Evolutionary conservation across 2,113 vertebrate genomes (phyloP), one percentile per base, ranked within the genome.

Genomic region (Nesoenas mayeri): DNA sequence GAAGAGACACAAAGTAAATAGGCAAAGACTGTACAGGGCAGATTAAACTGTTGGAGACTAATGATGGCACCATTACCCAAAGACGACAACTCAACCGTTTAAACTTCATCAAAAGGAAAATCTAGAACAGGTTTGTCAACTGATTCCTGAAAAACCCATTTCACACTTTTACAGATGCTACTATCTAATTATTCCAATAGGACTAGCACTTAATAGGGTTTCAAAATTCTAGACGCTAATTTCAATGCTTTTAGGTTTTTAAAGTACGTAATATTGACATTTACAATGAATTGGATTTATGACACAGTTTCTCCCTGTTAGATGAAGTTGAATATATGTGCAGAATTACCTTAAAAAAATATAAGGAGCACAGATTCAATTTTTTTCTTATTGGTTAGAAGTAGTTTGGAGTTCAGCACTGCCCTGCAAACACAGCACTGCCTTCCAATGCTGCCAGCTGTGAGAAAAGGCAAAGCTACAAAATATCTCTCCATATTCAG

Each of bases 61-160:
- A 94, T 79, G 92, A 47, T 85, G 89, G 29, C 8, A 1, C 58
- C 54, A 73, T 21, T 88, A 61, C 80, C 61, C 88, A 89, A 64
- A 81, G 77, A 69, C 1, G 34, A 69, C 85, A 72, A 65, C 79
- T 95, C 42, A 26, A 44, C 36, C 80, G 38, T 79, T 89, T 48
- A 58, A 36, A 13, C 17, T 47, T 38, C 58, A 80, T 36, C 84
- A 85, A 32, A 93, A 91, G 84, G 48, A 32, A 79, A 79, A 38
- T 26, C 28, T 14, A n/a, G 12, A 61, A 10, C 28, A 91, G 64
- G 51, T 89, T 84, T 91, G 84, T 91, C 95, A 95, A 85, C 64
- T 84, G 93, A 84, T 51, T 84, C 61, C 65, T 74, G 88, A 95
- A 84, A 85, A 93, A 62, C 48, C 51, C 95, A 67, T 96, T 93